Conservation (phyloP, 2,888 invertebrate species). For the Opisthograptis luteolata region DNA sequence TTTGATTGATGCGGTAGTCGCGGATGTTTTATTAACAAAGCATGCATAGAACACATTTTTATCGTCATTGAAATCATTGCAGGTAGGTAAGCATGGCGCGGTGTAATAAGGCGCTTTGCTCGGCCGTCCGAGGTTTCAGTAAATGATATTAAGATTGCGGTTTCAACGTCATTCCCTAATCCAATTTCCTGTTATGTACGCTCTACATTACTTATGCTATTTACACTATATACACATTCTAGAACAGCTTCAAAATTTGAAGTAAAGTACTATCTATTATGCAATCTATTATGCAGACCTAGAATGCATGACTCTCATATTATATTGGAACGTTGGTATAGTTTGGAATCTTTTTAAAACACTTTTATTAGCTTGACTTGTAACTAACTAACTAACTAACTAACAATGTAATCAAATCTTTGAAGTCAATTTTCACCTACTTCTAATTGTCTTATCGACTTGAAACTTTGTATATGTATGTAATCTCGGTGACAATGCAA, state of each 20-base stretch:
- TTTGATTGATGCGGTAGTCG: conserved; percentile 4
- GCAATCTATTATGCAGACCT: neutral
- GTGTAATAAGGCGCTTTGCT: conserved; percentile 8
- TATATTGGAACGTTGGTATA: neutral
- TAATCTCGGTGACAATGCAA: too few species aligned
- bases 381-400: too few species aligned
- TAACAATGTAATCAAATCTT: too few species aligned
- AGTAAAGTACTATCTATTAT: neutral
- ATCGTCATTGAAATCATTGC: conserved; percentile 20
- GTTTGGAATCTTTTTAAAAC: too few species aligned
- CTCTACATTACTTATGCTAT: conserved; percentile 31
- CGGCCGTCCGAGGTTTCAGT: neutral
- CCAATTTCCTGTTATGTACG: conserved; percentile 33
- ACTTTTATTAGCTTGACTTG: too few species aligned
- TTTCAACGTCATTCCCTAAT: conserved; percentile 35
- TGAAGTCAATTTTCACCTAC: too few species aligned
- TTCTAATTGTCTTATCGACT: too few species aligned
- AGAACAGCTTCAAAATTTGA: conserved; percentile 16
- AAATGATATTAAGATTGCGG: conserved; percentile 15
- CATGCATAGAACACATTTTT: conserved; percentile 10
- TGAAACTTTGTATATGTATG: too few species aligned
- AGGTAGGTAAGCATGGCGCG: too few species aligned
- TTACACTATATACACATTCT: conserved; percentile 26
- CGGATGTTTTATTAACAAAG: conserved; percentile 23
- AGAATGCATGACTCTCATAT: neutral